phyloP scores from a whole-genome alignment of 2,113 vertebrate species.

The Tetraodon nigroviridis region DNA sequence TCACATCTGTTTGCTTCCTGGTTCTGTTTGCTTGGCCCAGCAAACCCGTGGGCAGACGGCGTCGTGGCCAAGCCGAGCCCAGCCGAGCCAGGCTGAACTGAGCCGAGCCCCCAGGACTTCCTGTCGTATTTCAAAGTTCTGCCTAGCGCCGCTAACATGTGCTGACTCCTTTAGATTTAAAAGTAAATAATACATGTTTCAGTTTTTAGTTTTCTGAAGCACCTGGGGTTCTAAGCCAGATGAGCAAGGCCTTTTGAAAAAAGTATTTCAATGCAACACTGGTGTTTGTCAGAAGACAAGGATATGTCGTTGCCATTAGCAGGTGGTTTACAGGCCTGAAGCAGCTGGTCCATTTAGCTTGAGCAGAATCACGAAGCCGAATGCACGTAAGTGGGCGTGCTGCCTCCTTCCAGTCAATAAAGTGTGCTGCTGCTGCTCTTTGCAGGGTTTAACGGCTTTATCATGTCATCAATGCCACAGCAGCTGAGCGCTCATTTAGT shows the following conservation, averaged over 20 bases:
- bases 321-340: conserved; percentile 9
- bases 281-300: not conserved
- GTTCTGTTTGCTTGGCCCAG: too few relatives aligned
- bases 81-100: conserved; percentile 13
- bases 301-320: conserved; percentile 12
- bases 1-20: too few relatives aligned
- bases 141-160: conserved; percentile 4
- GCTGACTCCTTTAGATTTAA: not conserved
- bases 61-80: too few relatives aligned
- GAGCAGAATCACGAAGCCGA: conserved; percentile 6
- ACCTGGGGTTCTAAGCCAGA: not conserved
- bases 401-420: conserved; percentile 23
- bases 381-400: conserved; percentile 3
- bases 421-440: conserved; percentile 17
- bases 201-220: conserved; percentile 8
- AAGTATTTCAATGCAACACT: not conserved
- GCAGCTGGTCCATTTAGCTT: conserved; percentile 16
- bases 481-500: conserved; percentile 3
- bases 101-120: conserved; percentile 35
- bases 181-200: not conserved
- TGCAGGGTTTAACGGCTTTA: conserved; percentile 9
- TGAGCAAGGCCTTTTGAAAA: not conserved
- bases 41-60: too few relatives aligned
- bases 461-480: conserved; percentile 8
- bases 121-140: conserved; percentile 14